Percentiles rank a stretch among this genome's conserved stretches.
These are phyloP conservation scores for Danaus plexippus DNA, from an alignment of 1,140 invertebrate species.

Conservation along the genomic window DNA sequence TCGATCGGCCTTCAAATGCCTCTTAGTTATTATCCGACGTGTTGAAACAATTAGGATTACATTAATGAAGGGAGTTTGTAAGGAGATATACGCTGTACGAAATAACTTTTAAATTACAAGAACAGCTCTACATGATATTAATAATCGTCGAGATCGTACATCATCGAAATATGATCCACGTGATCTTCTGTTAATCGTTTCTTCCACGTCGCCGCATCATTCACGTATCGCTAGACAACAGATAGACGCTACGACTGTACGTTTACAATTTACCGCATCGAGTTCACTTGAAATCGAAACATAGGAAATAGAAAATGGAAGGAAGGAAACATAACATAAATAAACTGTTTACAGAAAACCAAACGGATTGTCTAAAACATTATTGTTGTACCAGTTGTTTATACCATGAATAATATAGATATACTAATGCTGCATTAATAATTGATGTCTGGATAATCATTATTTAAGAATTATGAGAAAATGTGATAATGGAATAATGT, in stretches of 20 bases:
- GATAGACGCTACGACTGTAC: slow-evolving; percentile 15
- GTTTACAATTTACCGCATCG: slow-evolving; percentile 30
- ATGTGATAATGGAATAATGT: no score
- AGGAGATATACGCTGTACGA: no score
- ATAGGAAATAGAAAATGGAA: slow-evolving; percentile 25
- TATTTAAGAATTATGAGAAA: no score
- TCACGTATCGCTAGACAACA: slow-evolving; percentile 32
- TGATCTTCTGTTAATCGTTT: slow-evolving; percentile 35
- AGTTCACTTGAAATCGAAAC: slow-evolving; percentile 25
- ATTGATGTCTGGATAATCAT: no score
- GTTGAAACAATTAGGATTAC: neutral
- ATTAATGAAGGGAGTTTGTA: no score
- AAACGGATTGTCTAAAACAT: no score
- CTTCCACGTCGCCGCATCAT: slow-evolving; percentile 29
- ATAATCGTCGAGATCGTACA: no score
- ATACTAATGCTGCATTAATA: no score
- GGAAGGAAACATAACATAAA: slow-evolving; percentile 7
- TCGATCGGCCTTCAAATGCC: slow-evolving; percentile 1
- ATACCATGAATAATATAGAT: no score
- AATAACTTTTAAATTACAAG: no score
- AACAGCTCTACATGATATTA: no score
- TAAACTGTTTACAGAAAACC: slow-evolving; percentile 9
- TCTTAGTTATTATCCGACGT: neutral
- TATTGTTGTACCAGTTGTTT: no score
- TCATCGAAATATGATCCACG: slow-evolving; percentile 33